Evolutionary conservation across 2,888 invertebrate species (phyloP), one percentile per base, ranked within the genome.

Genomic region (Perdita meconis): DNA sequence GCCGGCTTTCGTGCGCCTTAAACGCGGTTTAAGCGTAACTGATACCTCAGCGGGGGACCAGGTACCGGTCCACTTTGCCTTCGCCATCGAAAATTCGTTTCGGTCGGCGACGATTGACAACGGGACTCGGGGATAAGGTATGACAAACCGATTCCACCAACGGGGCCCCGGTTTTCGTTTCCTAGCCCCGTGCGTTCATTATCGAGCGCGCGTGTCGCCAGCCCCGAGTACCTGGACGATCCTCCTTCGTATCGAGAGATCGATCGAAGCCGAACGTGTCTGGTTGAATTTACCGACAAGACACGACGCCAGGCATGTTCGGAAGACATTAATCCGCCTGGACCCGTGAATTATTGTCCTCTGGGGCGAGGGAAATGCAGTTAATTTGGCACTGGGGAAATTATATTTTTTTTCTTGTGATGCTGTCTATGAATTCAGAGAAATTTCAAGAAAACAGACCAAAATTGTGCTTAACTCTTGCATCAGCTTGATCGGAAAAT

Each of bases 11-110:
- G 77, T 76, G 65, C 56, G 78, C 82, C 90, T 90, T 90, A 91
- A 91, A 89, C 89, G 91, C 89, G 91, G 89, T 89, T 91, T 89
- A 85, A 91, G 89, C 91, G 92, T 91, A 92, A 92, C 91, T 90
- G 91, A 91, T 92, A 92, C 89, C 89, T 84, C 87, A 84, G 88
- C 89, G 87, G 91, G 91, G 90, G 90, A 88, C 80, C 70, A 42
- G 42, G 72, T 69, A 77, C 36, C 69, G 65, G 60, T 51, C 59
- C 53, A 30, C 78, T 57, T 71, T 70, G 70, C 76, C 51, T 40
- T 19, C 53, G 63, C 51, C 75, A 67, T 57, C 64, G 74, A 75
- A 72, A 80, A 72, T 75, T 59, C 64, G 75, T 77, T 68, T 61
- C 63, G 44, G 2, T 34, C 44, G 36, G 60, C 59, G 38, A 74